Evolutionary conservation across 2,797 vertebrate species (phyloP), one percentile per base, ranked within the genome.

Genomic region (Sebastes kiyomatsui): DNA sequence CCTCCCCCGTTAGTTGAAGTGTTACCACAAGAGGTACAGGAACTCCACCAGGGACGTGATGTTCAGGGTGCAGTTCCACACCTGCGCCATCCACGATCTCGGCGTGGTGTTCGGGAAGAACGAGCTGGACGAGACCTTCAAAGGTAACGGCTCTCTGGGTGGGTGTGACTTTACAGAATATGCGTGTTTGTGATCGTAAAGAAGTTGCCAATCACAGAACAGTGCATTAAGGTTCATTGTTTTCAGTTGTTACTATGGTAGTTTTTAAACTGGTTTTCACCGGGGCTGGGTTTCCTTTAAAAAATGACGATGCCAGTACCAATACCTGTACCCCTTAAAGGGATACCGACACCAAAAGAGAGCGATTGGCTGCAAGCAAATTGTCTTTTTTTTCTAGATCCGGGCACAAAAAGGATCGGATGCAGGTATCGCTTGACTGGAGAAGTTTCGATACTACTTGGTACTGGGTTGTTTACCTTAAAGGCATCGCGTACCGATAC

Each of bases 61-160:
- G 84, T 99, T 99, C 94, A 96, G 97, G 0, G 98, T 98, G 81
- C 98, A 99, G 95, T 99, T 99, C 95, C 98, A 99, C 90, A 99
- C 98, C 0, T 99, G 98, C 0, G 98, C 98, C 9, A 96, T 99
- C 89, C 98, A 99, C 1, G 98, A 99, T 89, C 95, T 99, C 3
- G 98, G 97, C 0, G 92, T 99, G 0, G 97, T 99, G 81, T 99
- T 99, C 55, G 97, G 96, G 72, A 99, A 99, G 90, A 97, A 95
- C 27, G 98, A 99, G 91, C 94, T 99, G 72, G 98, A 99, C 1
- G 97, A 98, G 65, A 98, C 98, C 56, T 99, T 98, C 93, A 97
- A 96, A 97, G 98, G 98, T 99, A 82, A 84, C 18, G 14, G 12
- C 13, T 6, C 30, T 55, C 33, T 1, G 12, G 60, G 38, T 70